Conservation (phyloP, 2,113 vertebrate genomes). For the Pitta sordida region DNA sequence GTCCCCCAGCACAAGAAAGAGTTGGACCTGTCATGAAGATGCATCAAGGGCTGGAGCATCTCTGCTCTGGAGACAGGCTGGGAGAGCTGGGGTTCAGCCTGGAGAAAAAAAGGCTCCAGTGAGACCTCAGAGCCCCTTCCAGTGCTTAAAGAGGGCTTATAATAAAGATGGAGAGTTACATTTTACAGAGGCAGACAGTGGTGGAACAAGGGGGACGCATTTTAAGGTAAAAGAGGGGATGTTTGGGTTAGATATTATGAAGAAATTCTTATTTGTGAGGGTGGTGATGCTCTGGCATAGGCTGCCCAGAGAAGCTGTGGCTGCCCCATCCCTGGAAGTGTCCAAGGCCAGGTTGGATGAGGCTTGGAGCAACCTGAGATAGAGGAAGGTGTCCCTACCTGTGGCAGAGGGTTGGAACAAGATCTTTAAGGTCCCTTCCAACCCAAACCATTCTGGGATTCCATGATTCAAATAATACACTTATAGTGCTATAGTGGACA, state of each 20-base stretch:
- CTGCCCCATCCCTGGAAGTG: too few relatives aligned
- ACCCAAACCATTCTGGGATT: too few relatives aligned
- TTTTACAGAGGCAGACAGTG: not conserved
- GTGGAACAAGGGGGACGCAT: not conserved
- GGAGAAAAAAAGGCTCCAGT: not conserved
- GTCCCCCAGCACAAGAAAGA: not conserved
- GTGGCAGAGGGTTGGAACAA: too few relatives aligned
- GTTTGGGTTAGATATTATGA: too few relatives aligned
- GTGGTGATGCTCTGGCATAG: too few relatives aligned
- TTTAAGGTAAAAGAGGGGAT: too few relatives aligned
- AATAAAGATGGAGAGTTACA: not conserved
- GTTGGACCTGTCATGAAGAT: not conserved
- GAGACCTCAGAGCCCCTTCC: not conserved
- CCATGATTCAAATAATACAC: not conserved
- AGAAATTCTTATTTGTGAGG: too few relatives aligned
- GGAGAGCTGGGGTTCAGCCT: not conserved
- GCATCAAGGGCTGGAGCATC: not conserved
- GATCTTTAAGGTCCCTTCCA: too few relatives aligned
- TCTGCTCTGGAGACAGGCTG: not conserved
- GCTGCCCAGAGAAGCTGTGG: too few relatives aligned
- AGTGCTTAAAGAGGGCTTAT: not conserved
- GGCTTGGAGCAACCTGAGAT: too few relatives aligned
- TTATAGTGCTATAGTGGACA: fast-evolving
- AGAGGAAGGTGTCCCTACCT: too few relatives aligned
- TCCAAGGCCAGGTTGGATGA: too few relatives aligned